Base-by-base conservation (phyloP, 2,797 vertebrate species). In the Cirrhinus molitorella region DNA sequence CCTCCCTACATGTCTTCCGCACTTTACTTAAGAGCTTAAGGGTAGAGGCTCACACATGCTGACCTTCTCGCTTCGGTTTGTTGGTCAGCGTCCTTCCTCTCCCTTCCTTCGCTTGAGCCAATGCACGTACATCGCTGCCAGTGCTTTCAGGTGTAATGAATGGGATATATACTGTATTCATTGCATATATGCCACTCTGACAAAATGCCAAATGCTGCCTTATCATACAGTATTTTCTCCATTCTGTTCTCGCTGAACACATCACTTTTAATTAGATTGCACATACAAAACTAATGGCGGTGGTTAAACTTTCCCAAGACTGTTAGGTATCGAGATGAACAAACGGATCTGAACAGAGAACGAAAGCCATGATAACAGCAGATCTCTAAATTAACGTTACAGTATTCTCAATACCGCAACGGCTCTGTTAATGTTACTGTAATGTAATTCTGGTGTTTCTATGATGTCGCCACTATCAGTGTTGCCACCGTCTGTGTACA, bases 121-220 rank as follows among this genome's bases (percentile, higher is more conserved):
- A 47, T 85, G 90, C 91, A 91, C 86, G 83, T 91, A 82, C 87
- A 88, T 83, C 40, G 89, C 91, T 89, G 71, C 73, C 84, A 89
- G 88, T 53, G 91, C 92, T 94, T 92, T 89, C 92, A 93, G 93
- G 92, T 92, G 83, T 90, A 89, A 91, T 90, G 91, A 93, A 89
- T 92, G 90, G 93, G 88, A 91, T 88, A 85, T 88, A 84, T 87
- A 65, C 80, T 85, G 86, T 92, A 79, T 90, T 87, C 88, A 91
- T 89, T 91, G 90, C 92, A 88, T 92, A 91, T 90, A 92, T 91
- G 91, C 91, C 91, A 85, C 86, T 88, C 85, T 67, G 79, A 87
- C 68, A 87, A 94, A 93, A 94, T 94, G 92, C 95, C 95, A 94
- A 94, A 93, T 76, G 93, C 94, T 95, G 94, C 95, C 95, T 95